Conservation (phyloP, 2,888 invertebrate species). For the Polylopha cassiicola region DNA sequence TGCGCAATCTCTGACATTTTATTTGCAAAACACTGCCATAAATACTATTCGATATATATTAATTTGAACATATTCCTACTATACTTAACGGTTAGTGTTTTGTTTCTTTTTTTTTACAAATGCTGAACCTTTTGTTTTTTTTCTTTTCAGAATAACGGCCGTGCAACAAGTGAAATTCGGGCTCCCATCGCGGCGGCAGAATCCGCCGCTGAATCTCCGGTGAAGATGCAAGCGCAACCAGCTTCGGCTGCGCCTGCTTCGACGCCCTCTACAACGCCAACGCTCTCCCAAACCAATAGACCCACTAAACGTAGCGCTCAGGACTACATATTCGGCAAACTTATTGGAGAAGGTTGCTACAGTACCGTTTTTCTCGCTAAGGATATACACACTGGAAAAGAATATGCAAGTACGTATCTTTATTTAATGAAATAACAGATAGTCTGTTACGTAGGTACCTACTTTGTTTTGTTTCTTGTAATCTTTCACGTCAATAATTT, state of each 20-base stretch:
- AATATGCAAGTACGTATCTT: conserved; percentile 92
- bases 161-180: conserved; percentile 59
- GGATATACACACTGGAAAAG: conserved; percentile 91
- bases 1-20: conserved; percentile 22
- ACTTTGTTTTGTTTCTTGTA: too few species aligned
- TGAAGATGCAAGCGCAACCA: conserved; percentile 71
- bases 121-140: conserved; percentile 29
- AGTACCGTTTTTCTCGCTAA: conserved; percentile 96
- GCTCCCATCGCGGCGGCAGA: conserved; percentile 77
- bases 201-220: conserved; percentile 67
- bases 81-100: conserved; percentile 22
- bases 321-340: conserved; percentile 96
- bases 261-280: conserved; percentile 59
- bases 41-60: conserved; percentile 25
- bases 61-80: conserved; percentile 29
- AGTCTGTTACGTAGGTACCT: too few species aligned
- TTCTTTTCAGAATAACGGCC: conserved; percentile 55
- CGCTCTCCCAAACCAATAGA: conserved; percentile 57
- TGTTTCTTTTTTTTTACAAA: conserved; percentile 39
- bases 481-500: conserved; percentile 4
- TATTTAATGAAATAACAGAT: conserved; percentile 1
- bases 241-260: conserved; percentile 61
- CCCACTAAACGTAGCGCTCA: conserved; percentile 84
- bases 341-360: conserved; percentile 98
- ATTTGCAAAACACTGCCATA: conserved; percentile 33